Evolutionary conservation across 2,888 invertebrate species (phyloP).

Genomic region (Oscheius sp.): DNA sequence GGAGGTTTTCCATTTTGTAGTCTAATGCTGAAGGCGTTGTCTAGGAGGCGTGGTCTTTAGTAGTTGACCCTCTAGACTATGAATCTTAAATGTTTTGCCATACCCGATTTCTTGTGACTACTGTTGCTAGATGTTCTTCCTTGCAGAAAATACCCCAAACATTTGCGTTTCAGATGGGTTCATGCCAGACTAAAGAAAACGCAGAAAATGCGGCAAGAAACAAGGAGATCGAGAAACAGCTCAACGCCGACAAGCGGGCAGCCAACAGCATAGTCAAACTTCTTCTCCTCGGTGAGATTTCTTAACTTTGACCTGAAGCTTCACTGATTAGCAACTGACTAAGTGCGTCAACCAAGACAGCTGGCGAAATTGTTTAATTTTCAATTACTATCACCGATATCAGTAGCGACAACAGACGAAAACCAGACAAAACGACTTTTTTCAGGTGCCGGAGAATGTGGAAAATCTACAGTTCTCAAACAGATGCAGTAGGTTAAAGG

Average conservation of each 20-base stretch:
- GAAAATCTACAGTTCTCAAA: conserved; percentile 72
- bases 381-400: no score
- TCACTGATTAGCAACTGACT: no score
- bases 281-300: conserved; percentile 60
- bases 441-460: conserved; percentile 73
- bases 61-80: neutral
- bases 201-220: conserved; percentile 55
- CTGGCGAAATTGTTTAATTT: no score
- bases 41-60: neutral
- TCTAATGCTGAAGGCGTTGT: neutral
- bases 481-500: conserved; percentile 70
- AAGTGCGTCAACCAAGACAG: no score
- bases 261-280: conserved; percentile 70
- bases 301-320: no score
- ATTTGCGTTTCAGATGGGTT: conserved; percentile 44
- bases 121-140: neutral
- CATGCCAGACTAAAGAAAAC: conserved; percentile 57
- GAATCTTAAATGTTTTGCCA: no score
- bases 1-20: neutral
- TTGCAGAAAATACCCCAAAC: neutral
- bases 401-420: neutral
- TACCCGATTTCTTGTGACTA: no score
- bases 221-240: conserved; percentile 71
- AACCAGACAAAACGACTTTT: neutral
- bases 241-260: conserved; percentile 70